Percentiles rank a stretch among this genome's conserved stretches.
phyloP scores from a whole-genome alignment of 2,888 invertebrate genomes.

The Drosophila paramelanica region DNA sequence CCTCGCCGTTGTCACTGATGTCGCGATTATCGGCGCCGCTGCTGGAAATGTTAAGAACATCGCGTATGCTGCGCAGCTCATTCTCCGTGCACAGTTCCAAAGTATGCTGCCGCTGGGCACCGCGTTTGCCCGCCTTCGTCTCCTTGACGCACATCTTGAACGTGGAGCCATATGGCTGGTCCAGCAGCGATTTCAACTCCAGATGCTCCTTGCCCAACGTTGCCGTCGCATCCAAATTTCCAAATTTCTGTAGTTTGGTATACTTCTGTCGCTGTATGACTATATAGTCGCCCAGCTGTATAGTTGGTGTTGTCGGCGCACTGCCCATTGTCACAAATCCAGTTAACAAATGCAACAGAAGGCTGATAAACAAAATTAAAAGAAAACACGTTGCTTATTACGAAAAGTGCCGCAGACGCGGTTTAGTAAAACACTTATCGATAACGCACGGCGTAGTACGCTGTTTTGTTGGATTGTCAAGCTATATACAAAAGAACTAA shows the following conservation, averaged over 20 bases:
- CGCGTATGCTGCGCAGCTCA: constrained; percentile 86
- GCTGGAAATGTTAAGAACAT: constrained; percentile 88
- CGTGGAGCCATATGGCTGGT: constrained; percentile 89
- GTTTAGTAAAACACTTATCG: background rate
- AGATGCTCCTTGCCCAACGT: constrained; percentile 90
- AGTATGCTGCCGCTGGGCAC: constrained; percentile 86
- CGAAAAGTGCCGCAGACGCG: constrained; percentile 8
- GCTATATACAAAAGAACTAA: background rate
- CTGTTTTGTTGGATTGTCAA: too few relatives aligned
- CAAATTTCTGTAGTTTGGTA: constrained; percentile 91
- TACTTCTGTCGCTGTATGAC: constrained; percentile 92
- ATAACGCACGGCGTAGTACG: background rate
- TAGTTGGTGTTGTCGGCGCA: constrained; percentile 69
- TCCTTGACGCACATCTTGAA: constrained; percentile 90
- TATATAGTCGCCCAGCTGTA: constrained; percentile 90
- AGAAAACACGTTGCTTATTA: constrained; percentile 46
- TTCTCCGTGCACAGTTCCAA: constrained; percentile 86
- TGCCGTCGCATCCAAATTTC: constrained; percentile 87
- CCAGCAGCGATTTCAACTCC: constrained; percentile 88
- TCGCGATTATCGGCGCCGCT: constrained; percentile 94
- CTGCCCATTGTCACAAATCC: constrained; percentile 21
- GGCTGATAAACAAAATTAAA: constrained; percentile 5
- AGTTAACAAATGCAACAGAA: constrained; percentile 2
- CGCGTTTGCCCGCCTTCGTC: constrained; percentile 62
- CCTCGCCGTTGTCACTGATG: constrained; percentile 89